Percentiles rank a stretch among this genome's conserved stretches.
These are phyloP conservation scores for Epicauta chinensis DNA, from an alignment of 1,140 invertebrate species.

Conservation along the genomic window DNA sequence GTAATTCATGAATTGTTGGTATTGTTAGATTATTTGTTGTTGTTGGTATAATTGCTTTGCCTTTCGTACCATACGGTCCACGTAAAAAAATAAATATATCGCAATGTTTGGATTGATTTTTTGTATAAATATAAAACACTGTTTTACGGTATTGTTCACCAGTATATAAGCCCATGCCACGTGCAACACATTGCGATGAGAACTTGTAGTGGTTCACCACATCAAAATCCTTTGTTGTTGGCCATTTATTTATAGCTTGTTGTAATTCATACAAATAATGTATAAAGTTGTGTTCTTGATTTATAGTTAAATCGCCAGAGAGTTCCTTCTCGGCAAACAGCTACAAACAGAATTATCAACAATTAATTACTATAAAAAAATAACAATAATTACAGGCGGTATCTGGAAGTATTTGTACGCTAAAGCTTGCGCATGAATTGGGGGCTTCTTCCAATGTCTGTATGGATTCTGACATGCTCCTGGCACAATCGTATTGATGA, in stretches of 20 bases:
- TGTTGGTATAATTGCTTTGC: conserved; percentile 20
- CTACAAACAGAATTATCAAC: conserved; percentile 40
- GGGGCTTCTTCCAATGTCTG: conserved; percentile 44
- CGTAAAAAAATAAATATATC: conserved; percentile 27
- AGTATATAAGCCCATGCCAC: conserved; percentile 50
- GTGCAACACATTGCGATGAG: conserved; percentile 49
- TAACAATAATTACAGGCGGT: conserved; percentile 44
- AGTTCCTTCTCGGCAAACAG: conserved; percentile 49
- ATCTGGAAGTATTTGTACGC: conserved; percentile 52
- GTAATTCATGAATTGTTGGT: conserved; percentile 1
- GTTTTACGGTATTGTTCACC: conserved; percentile 47
- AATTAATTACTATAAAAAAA: neutral
- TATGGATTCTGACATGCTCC: conserved; percentile 50
- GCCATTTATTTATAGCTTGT: conserved; percentile 40
- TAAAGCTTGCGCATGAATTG: conserved; percentile 50
- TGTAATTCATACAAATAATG: conserved; percentile 46
- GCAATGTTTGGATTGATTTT: conserved; percentile 3
- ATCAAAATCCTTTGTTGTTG: conserved; percentile 29
- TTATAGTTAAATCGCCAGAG: conserved; percentile 32
- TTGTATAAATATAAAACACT: conserved; percentile 35
- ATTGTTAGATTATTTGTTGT: conserved; percentile 8
- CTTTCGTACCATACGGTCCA: conserved; percentile 31
- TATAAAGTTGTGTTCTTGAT: conserved; percentile 47
- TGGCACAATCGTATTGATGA: conserved; percentile 49
- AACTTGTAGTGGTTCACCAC: conserved; percentile 27